Conservation (phyloP, 1,140 invertebrate genomes). For the Panagrolaimus sp. region DNA sequence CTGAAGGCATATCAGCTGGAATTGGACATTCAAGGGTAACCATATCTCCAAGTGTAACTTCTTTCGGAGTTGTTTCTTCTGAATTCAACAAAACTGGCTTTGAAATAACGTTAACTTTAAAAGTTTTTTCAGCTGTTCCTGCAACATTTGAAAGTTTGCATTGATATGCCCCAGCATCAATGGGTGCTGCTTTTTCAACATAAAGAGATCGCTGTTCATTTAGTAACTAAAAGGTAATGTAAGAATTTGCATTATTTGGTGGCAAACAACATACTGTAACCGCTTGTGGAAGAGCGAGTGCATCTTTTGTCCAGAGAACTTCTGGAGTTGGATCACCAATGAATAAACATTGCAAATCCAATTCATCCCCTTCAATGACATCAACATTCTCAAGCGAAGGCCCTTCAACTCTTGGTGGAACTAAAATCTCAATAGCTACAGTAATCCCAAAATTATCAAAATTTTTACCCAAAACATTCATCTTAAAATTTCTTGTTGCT, state of each 20-base stretch:
- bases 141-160: slow-evolving; percentile 43
- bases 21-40: slow-evolving; percentile 8
- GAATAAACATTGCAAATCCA: slow-evolving; percentile 60
- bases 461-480: slow-evolving; percentile 61
- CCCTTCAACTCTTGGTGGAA: slow-evolving; percentile 46
- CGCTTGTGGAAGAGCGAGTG: slow-evolving; percentile 13
- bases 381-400: slow-evolving; percentile 67
- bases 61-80: slow-evolving; percentile 20
- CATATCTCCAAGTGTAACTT: slow-evolving; percentile 13
- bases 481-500: slow-evolving; percentile 63
- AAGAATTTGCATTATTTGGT: background rate
- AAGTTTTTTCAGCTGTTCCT: slow-evolving; percentile 47
- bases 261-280: background rate
- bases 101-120: slow-evolving; percentile 44
- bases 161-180: slow-evolving; percentile 39
- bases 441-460: slow-evolving; percentile 64
- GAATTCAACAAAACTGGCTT: slow-evolving; percentile 30
- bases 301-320: slow-evolving; percentile 47
- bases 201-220: slow-evolving; percentile 25
- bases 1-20: background rate
- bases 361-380: slow-evolving; percentile 66
- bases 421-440: slow-evolving; percentile 66
- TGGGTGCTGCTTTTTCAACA: slow-evolving; percentile 16
- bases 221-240: slow-evolving; percentile 19
- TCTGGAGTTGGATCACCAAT: slow-evolving; percentile 40